A percentile compares a stretch with the other conserved stretches of the same genome.
phyloP scores from a whole-genome alignment of 1,140 invertebrate genomes.

The Triops longicaudatus region DNA sequence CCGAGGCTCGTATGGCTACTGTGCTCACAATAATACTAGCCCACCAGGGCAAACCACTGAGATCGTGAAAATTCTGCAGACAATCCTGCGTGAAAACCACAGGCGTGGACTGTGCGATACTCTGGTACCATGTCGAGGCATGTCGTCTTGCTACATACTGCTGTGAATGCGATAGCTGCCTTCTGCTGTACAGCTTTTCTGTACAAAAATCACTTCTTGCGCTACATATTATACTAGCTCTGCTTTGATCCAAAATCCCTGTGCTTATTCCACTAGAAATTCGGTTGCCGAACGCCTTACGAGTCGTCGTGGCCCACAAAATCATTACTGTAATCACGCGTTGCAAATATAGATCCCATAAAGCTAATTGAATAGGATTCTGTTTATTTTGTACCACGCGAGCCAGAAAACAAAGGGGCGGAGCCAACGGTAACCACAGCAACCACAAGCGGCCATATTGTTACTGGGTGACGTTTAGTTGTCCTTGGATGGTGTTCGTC shows the following conservation, averaged over 20 bases:
- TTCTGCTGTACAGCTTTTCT: not conserved
- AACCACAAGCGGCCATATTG: not conserved
- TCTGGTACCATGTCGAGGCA: conserved; percentile 38
- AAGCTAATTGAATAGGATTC: not conserved
- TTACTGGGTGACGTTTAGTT: not conserved
- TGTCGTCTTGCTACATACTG: not conserved
- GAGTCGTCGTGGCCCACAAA: not conserved
- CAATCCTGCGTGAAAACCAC: conserved; percentile 56
- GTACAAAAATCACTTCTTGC: not conserved
- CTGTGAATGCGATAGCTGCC: not conserved
- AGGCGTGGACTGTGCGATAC: conserved; percentile 54
- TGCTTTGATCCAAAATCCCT: not conserved
- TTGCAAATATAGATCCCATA: not conserved
- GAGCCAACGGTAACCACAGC: not conserved
- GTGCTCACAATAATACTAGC: conserved; percentile 61
- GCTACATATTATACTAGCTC: not conserved
- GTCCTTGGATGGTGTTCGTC: not conserved
- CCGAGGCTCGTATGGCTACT: conserved; percentile 49
- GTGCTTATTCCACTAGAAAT: not conserved
- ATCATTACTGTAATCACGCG: too few relatives aligned
- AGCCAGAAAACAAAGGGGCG: not conserved
- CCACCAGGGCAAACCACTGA: conserved; percentile 73
- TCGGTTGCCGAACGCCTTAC: not conserved
- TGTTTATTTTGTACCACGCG: not conserved
- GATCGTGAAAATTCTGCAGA: conserved; percentile 56